Evolutionary conservation across 2,797 vertebrate genomes (phyloP).

Genomic region (Setipinna tenuifilis): DNA sequence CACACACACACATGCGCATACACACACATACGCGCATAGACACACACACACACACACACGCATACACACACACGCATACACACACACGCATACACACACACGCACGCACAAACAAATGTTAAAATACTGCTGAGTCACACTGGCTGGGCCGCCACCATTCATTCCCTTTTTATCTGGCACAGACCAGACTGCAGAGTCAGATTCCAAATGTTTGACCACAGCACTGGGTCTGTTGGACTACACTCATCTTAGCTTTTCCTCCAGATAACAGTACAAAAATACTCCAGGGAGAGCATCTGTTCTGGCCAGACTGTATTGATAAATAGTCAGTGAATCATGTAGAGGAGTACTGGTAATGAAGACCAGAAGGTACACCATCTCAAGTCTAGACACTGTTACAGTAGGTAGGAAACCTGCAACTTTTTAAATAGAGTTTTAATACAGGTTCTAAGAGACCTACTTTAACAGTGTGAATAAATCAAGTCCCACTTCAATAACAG

Average conservation of each 20-base stretch:
- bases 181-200: background rate
- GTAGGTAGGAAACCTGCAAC: background rate
- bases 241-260: conserved; percentile 5
- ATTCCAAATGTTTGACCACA: background rate
- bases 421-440: background rate
- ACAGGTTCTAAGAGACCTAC: background rate
- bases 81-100: background rate
- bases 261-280: background rate
- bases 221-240: background rate
- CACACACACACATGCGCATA: background rate
- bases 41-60: background rate
- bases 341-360: background rate
- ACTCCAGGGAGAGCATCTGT: background rate
- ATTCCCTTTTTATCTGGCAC: background rate
- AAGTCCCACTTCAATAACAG: background rate
- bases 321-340: background rate
- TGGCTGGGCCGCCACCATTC: conserved; percentile 3
- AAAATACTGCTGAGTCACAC: background rate
- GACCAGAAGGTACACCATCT: background rate
- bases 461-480: background rate
- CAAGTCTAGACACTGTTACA: background rate
- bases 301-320: background rate
- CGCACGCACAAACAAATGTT: background rate
- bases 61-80: background rate
- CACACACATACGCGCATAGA: too few relatives aligned